Base-by-base conservation (phyloP, 2,797 vertebrate genomes). In the Orientallactaga sibirica region DNA sequence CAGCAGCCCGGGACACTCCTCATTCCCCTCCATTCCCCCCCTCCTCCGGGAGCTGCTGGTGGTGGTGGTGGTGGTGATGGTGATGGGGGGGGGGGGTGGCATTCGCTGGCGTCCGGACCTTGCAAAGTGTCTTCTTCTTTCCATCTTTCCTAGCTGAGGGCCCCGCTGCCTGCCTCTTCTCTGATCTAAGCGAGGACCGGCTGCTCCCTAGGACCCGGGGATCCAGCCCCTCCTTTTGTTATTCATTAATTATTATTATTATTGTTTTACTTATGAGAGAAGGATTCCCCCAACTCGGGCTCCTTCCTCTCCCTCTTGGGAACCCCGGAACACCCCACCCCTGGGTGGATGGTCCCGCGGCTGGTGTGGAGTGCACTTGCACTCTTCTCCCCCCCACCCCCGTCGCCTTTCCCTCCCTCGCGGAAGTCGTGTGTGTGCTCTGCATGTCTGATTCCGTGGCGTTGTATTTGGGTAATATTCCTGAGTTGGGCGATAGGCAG, bases 361-460 rank as follows among this genome's bases (percentile, higher is more conserved):
- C 91, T 66, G 43, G 74, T 10, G 89, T 70, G 77, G 78, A 94
- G 95, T 78, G 64, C 94, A 96, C 96, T 97, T 96, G 33, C 33
- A 37, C 33, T 37, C 33, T 37, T 37, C 33, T 95, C 93, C 10
- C 48, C 10, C 5, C 48, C 7, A 5, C 91, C 86, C 76, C 55
- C 93, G 91, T 90, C 67, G 74, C 91, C 5, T 90, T 93, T 96
- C 91, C 92, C 96, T 96, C 88, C 79, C 86, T 95, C 95, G 41
- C 93, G 14, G 48, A 85, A 73, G 92, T 93, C 16, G 77, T 86
- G 95, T 83, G 95, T 92, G 94, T 95, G 96, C 93, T 87, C 95
- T 80, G 96, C 96, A 80, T 86, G 96, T 93, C 94, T 92, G 95
- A 96, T 93, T 85, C 86, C 33, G 33, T 89, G 41, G 97, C 96